Evolutionary conservation across 2,113 vertebrate genomes (phyloP).

Genomic region (Pimephales promelas): DNA sequence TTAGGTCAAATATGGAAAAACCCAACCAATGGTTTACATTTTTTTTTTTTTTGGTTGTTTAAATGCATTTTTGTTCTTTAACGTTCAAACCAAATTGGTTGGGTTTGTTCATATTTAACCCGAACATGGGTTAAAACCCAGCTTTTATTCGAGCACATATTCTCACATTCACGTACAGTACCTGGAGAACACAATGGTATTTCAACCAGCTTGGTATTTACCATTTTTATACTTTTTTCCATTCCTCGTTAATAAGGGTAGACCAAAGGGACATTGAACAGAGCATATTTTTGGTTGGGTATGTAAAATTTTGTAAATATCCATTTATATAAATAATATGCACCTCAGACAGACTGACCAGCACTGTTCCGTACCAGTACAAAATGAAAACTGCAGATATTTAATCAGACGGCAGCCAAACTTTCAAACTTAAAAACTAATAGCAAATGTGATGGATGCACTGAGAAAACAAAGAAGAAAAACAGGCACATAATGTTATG

Average conservation of each 20-base stretch:
- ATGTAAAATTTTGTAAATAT: not conserved
- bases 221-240: not conserved
- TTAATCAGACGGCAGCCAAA: not conserved
- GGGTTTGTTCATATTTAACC: too few relatives aligned
- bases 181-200: not conserved
- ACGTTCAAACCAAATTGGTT: too few relatives aligned
- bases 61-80: too few relatives aligned
- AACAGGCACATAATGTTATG: constrained; percentile 36
- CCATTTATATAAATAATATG: not conserved
- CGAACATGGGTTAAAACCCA: too few relatives aligned
- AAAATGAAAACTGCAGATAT: not conserved
- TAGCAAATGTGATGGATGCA: too few relatives aligned
- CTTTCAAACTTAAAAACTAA: not conserved
- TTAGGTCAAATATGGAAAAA: too few relatives aligned
- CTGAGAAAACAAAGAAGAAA: not conserved
- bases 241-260: not conserved
- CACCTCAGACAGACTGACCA: not conserved
- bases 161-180: not conserved
- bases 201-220: not conserved
- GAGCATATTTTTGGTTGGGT: not conserved
- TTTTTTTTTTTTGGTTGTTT: too few relatives aligned
- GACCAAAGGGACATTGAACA: not conserved
- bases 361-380: not conserved
- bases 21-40: too few relatives aligned
- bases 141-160: not conserved